Base-by-base conservation (phyloP, 2,888 invertebrate species). In the Ormyrus thymus region DNA sequence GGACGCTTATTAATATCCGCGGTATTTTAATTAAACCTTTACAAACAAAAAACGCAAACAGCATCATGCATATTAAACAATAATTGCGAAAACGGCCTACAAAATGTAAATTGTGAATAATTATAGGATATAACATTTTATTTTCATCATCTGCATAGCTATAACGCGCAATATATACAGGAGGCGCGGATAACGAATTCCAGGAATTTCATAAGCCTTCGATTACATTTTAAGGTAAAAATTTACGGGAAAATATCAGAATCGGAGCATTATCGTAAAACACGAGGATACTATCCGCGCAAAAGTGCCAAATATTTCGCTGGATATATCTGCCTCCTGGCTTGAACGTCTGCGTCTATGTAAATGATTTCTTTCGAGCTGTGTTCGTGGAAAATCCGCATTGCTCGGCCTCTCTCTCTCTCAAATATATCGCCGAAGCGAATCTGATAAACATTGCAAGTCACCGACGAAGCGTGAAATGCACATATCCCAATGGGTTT, bases 241-340 rank as follows among this genome's bases (percentile, higher is more conserved):
- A 68, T 75, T 75, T 61, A 75, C 68, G 75, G 45, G 45, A 73
- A 73, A 65, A 73, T 73, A 73, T 58, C 64, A 46, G 56, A 50
- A 59, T 56, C 61, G 58, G 29, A 29, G 45, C 50, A 68, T 75
- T 75, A 68, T 75, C 75, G 53, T 75, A 68, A 75, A 68, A 68
- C 68, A 68, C 68, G 61, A 61, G 15, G 61, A 29, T 11, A 7
- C 15, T 45, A 11, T 48, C 66, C 53, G 53, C 6, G 58, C 11
- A 58, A 69, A 69, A 69, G 69, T 56, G 58, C 69, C 74, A 66
- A 66, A 75, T 71, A 71, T 71, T 62, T 71, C 45, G 71, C 45
- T 13, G 71, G 61, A 64, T 59, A 59, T 65, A 46, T 55, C 43
- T 45, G 48, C 53, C 11, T 29, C 29, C 29, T 7, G 2, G 43